These are phyloP conservation scores for Ageneiosus marmoratus DNA, from an alignment of 2,113 vertebrate genomes.

Conservation along the genomic window DNA sequence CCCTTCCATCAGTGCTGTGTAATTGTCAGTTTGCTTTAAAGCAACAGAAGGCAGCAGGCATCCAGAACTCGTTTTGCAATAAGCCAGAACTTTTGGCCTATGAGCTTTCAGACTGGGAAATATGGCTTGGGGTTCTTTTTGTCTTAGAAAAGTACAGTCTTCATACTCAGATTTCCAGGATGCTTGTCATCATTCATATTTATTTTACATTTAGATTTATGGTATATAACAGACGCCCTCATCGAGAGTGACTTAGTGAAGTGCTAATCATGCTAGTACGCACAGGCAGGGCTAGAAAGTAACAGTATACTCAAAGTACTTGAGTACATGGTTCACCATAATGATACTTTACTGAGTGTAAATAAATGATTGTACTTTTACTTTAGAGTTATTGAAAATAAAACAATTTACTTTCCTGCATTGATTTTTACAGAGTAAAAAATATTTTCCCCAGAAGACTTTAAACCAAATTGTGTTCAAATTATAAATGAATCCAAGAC, in stretches of 20 bases:
- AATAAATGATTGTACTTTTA: neutral
- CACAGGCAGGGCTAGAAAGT: neutral
- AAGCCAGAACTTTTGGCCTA: conserved; percentile 30
- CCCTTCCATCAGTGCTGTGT: conserved; percentile 62
- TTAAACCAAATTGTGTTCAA: neutral
- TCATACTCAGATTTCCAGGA: neutral
- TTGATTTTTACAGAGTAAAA: neutral
- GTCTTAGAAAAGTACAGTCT: neutral
- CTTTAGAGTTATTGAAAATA: neutral
- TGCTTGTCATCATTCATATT: neutral
- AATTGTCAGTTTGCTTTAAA: conserved; percentile 64
- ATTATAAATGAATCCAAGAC: neutral
- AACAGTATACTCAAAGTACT: neutral
- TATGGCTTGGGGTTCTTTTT: neutral
- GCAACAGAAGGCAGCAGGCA: conserved; percentile 47
- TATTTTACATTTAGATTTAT: neutral
- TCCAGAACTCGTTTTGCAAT: conserved; percentile 58
- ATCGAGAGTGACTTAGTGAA: neutral
- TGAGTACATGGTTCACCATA: neutral
- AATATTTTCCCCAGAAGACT: neutral
- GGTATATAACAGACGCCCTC: neutral
- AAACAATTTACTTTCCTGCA: neutral
- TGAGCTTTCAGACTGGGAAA: conserved; percentile 11
- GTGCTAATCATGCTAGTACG: neutral
- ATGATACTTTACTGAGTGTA: neutral